phyloP scores from a whole-genome alignment of 2,888 invertebrate species.

The Thera obeliscata region DNA sequence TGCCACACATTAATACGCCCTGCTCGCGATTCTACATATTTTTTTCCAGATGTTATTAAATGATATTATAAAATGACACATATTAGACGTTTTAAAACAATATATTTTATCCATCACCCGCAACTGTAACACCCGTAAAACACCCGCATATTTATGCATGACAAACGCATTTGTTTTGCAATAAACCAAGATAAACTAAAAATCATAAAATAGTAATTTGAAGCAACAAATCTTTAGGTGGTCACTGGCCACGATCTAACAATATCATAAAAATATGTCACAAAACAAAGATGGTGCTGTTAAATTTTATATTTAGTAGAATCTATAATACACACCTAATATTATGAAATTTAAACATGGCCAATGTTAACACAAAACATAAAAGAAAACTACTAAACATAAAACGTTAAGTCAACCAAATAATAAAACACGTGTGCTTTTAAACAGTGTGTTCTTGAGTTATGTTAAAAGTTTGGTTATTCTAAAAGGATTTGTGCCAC shows the following conservation, averaged over 20 bases:
- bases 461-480: slow-evolving; percentile 41
- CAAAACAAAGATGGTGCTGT: slow-evolving; percentile 55
- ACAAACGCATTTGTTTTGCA: slow-evolving; percentile 43
- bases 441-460: slow-evolving; percentile 47
- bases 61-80: neutral
- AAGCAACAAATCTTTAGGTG: slow-evolving; percentile 32
- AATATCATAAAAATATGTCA: slow-evolving; percentile 52
- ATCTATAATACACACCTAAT: slow-evolving; percentile 76
- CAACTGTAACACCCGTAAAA: neutral
- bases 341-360: slow-evolving; percentile 77
- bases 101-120: too few relatives aligned
- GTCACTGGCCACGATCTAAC: slow-evolving; percentile 47
- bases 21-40: too few relatives aligned
- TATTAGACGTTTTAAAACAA: neutral
- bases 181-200: slow-evolving; percentile 44
- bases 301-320: slow-evolving; percentile 66
- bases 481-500: slow-evolving; percentile 58
- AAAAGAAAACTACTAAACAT: slow-evolving; percentile 64
- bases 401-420: slow-evolving; percentile 55
- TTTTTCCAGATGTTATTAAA: neutral
- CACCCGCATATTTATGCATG: neutral
- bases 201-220: slow-evolving; percentile 26
- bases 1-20: slow-evolving; percentile 16
- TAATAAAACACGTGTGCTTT: slow-evolving; percentile 56
- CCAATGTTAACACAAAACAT: slow-evolving; percentile 68